phyloP scores from a whole-genome alignment of 1,140 invertebrate species.

The Coelopa frigida region DNA sequence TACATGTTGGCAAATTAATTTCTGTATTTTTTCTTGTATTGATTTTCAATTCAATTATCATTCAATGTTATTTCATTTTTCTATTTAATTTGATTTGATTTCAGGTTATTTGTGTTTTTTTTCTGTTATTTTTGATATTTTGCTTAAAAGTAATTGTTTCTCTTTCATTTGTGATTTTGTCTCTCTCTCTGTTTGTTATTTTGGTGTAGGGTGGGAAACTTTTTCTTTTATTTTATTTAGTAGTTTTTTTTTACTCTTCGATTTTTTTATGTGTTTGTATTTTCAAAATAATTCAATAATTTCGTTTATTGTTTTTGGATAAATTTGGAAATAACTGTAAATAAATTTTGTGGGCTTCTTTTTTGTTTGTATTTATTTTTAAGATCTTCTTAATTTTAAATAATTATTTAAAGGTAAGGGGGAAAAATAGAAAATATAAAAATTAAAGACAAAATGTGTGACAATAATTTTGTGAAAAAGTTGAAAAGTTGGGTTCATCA shows the following conservation, averaged over 20 bases:
- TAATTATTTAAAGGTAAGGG: background rate
- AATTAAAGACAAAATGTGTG: constrained; percentile 2
- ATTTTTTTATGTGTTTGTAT: constrained; percentile 4
- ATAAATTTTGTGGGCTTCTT: background rate
- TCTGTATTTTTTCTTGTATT: background rate
- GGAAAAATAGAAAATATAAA: constrained; percentile 2
- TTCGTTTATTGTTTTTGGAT: background rate
- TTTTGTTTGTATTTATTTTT: background rate
- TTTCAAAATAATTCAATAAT: background rate
- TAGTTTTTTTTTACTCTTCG: constrained; percentile 2
- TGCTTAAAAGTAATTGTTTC: background rate
- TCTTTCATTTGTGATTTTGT: background rate
- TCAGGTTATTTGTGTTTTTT: background rate
- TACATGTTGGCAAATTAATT: background rate
- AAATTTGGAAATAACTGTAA: background rate
- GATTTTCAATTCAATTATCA: background rate
- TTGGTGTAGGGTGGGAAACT: too few relatives aligned
- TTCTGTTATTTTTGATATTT: constrained; percentile 1
- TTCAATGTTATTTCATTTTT: background rate
- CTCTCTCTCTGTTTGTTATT: constrained; percentile 2
- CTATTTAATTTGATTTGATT: background rate
- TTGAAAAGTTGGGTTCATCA: constrained; percentile 5
- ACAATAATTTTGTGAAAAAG: constrained; percentile 6
- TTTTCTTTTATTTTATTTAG: background rate
- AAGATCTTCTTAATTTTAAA: background rate